These are phyloP conservation scores for Drosophila suzukii DNA, from an alignment of 1,140 invertebrate genomes.

Conservation along the genomic window DNA sequence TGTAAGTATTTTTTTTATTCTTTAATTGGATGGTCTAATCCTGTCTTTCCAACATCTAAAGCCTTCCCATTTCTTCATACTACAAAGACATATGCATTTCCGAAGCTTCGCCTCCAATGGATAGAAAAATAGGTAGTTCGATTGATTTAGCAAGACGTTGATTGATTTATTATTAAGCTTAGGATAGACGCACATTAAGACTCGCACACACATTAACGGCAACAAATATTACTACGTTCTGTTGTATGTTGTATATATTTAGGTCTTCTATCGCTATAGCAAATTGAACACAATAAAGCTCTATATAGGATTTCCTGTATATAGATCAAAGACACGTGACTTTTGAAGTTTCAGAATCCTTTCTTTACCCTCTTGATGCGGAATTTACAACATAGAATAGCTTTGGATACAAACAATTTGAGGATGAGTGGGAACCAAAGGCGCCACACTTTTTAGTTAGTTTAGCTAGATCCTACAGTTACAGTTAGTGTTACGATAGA, in stretches of 20 bases:
- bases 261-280: constrained; percentile 42
- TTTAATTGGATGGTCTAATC: no score
- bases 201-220: constrained; percentile 16
- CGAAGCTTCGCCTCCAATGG: not conserved
- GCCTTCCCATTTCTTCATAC: not conserved
- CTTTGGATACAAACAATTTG: constrained; percentile 1
- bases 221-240: constrained; percentile 15
- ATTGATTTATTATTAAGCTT: constrained; percentile 42
- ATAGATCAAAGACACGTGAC: constrained; percentile 21
- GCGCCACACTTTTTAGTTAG: not conserved
- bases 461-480: constrained; percentile 14
- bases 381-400: constrained; percentile 5
- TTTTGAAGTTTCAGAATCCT: constrained; percentile 9
- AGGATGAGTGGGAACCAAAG: not conserved
- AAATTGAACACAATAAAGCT: constrained; percentile 80
- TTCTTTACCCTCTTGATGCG: not conserved
- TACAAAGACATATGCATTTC: not conserved
- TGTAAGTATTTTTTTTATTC: constrained; percentile 6
- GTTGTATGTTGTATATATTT: constrained; percentile 31
- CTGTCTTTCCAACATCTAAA: no score
- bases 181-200: constrained; percentile 20
- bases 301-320: constrained; percentile 61
- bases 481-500: constrained; percentile 24
- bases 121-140: not conserved
- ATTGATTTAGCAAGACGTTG: constrained; percentile 25